Evolutionary conservation across 2,797 vertebrate species (phyloP), one percentile per base, ranked within the genome.

Genomic region (Bradypus variegatus): DNA sequence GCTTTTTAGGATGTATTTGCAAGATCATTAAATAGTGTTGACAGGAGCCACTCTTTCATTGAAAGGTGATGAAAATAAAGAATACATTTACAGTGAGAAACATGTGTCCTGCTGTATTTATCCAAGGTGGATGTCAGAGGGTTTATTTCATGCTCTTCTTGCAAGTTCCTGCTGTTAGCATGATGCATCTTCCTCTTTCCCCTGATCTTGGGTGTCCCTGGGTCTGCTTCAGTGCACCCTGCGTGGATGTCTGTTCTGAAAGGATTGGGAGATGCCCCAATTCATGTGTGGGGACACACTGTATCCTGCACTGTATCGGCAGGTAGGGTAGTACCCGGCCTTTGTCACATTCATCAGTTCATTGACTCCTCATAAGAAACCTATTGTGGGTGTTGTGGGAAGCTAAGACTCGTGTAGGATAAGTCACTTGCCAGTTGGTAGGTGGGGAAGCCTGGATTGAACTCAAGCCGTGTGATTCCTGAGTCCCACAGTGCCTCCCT

Each of bases 1-100:
- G 65, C 82, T 90, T 62, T 50, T 13, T n/a, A 21, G 15, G 27
- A 62, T 41, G 31, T 23, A 27, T 60, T 33, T 80, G 55, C 27
- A 13, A 85, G 79, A 45, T 8, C 78, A 2, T 80, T 21, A 2
- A n/a, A 8, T 0, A 75, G 48, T 88, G 58, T 73, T 92, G 12
- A 85, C 33, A 77, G 33, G 73, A 94, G 53, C 50, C 18, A 29
- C 60, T 75, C 77, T 86, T 79, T 80, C 53, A 7, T 1, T 36
- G 83, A 72, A 86, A 91, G 64, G 36, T 23, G 89, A 58, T 81
- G 69, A 70, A 91, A 96, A 94, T 95, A 95, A 95, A 96, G 50
- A n/a, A 91, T 0, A 14, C 55, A 84, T 93, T 53, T 84, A 81
- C 55, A 10, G 58, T 12, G 45, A 94, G 84, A 88, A 78, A 21